Evolutionary conservation across 1,140 invertebrate species (phyloP), one percentile per base, ranked within the genome.

Genomic region (Trichogramma pretiosum): DNA sequence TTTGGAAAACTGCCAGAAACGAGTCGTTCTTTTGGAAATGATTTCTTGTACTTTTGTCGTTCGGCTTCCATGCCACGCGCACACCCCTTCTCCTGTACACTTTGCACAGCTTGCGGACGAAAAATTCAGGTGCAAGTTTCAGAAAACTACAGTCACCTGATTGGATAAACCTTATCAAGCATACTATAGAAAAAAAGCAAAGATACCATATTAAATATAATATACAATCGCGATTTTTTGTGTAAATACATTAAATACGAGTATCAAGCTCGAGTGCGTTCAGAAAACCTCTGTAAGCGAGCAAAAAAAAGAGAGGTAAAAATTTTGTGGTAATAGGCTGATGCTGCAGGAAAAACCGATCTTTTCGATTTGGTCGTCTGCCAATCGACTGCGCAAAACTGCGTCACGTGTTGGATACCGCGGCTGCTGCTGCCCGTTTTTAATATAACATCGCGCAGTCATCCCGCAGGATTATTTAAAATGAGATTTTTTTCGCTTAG

Each of bases 341-440:
- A 16, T 16, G 42, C 32, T 21, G 26, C 5, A 23, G 17, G 8
- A 5, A 35, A 26, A 26, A 10, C 22, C 17, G 30, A n/a, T 30
- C 58, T 67, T 63, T 67, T 57, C 64, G 68, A 71, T 71, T 71
- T 70, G 64, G 65, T 63, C 40, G 42, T 47, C 40, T 63, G 66
- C 65, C 68, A 69, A 59, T 57, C 38, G n/a, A n/a, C n/a, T n/a
- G n/a, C n/a, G 52, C 48, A 45, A 36, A 46, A 52, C 47, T 50
- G 53, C 44, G 32, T 34, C 44, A 55, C 52, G 30, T 44, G 46
- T 47, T 57, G 51, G 56, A n/a, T n/a, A n/a, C 44, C 30, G 42
- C 54, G 50, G 52, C 55, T 58, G 51, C 60, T 59, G 57, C 54
- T n/a, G 55, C 16, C 26, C 23, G 19, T 3, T 18, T 21, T 2